A percentile compares a stretch with the other conserved stretches of the same genome.
Conservation (phyloP, 2,113 vertebrate genomes). For the Prionailurus bengalensis region DNA sequence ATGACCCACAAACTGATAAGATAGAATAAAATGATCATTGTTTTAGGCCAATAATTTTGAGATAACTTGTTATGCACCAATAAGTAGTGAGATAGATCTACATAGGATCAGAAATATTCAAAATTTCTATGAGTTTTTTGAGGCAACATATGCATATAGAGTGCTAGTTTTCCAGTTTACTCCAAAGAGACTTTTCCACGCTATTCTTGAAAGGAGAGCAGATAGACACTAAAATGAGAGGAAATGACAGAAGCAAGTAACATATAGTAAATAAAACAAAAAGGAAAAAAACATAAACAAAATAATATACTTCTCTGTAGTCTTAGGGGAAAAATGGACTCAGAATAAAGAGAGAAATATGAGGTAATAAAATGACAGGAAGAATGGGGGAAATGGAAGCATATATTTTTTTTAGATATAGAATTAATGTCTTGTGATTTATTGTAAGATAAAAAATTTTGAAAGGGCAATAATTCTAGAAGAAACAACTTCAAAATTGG, state of each 20-base stretch:
- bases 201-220: neutral
- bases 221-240: neutral
- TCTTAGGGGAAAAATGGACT: neutral
- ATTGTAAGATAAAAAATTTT: neutral
- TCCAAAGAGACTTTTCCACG: neutral
- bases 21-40: neutral
- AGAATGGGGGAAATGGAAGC: neutral
- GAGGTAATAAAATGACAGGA: neutral
- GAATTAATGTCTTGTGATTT: neutral
- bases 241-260: neutral
- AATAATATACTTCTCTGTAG: neutral
- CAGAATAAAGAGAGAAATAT: neutral
- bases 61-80: neutral
- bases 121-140: neutral
- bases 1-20: neutral
- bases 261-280: neutral
- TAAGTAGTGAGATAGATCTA: neutral
- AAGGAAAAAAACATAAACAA: neutral
- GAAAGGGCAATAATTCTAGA: neutral
- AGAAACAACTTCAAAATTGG: neutral
- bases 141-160: neutral
- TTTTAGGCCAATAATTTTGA: neutral
- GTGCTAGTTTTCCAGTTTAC: neutral
- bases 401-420: neutral
- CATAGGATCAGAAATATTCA: neutral